Evolutionary conservation across 2,888 invertebrate species (phyloP), one percentile per base, ranked within the genome.

Genomic region (Mylabris sibirica): DNA sequence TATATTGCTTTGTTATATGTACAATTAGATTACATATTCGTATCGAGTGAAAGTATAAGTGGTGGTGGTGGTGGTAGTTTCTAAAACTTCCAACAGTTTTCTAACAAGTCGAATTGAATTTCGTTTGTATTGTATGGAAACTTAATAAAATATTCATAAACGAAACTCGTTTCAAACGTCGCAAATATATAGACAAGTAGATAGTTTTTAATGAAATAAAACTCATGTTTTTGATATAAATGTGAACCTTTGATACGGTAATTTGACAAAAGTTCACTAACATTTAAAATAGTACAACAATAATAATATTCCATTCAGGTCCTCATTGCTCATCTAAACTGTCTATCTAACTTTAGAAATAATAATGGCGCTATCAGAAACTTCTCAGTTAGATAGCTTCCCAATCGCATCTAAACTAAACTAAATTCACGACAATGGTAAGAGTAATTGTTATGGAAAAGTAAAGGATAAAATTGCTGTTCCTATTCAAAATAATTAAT

Each of bases 121-220:
- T 44, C n/a, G n/a, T 44, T 44, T 44, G 44, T 44, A 44, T 44
- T 44, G 44, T n/a, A 44, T n/a, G n/a, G n/a, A 44, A 44, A 44
- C 44, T 17, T 17, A 6, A 44, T 44, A 44, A 4, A 44, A 44
- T 44, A 44, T 44, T 44, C 44, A 44, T 44, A 44, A 0, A n/a
- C 44, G 44, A 17, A 44, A 44, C 17, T 44, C 17, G 17, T 17
- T 44, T 11, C 44, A n/a, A 44, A 44, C n/a, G 8, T 30, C 30
- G 30, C 30, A 30, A n/a, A n/a, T 30, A 3, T 30, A 30, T 44
- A 44, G 17, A 17, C n/a, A 17, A 17, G 6, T 44, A 44, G 17
- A 44, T 44, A 44, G 44, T 44, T 44, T n/a, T 44, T 44, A 44
- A 44, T 44, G 17, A n/a, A 17, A 44, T 44, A 8, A n/a, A n/a